Evolutionary conservation across 1,140 invertebrate genomes (phyloP).

Genomic region (Eriocheir sinensis): DNA sequence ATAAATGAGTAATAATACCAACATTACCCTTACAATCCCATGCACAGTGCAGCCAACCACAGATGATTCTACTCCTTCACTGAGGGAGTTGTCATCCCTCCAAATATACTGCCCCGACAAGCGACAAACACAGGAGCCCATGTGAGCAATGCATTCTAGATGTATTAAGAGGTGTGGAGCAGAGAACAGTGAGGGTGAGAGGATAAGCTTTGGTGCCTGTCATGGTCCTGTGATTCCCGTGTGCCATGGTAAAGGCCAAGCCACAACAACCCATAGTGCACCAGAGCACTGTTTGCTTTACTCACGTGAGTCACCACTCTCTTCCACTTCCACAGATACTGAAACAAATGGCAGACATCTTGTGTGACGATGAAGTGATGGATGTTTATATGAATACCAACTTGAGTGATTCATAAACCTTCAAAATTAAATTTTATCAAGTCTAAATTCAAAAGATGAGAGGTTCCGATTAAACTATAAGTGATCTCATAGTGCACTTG

Average conservation of each 20-base stretch:
- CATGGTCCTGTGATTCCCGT: background rate
- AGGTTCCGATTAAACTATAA: no score
- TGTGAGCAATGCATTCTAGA: background rate
- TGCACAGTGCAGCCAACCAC: no score
- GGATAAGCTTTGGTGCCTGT: background rate
- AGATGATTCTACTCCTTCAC: no score
- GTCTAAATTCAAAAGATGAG: no score
- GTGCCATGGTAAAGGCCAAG: background rate
- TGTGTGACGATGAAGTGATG: conserved; percentile 36
- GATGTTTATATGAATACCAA: background rate
- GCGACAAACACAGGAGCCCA: conserved; percentile 6
- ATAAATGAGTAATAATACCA: no score
- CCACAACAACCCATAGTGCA: conserved; percentile 28
- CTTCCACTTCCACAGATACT: conserved; percentile 50
- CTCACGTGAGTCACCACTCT: conserved; percentile 59
- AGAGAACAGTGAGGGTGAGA: background rate
- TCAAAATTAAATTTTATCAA: no score
- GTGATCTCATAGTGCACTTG: no score
- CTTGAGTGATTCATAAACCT: background rate
- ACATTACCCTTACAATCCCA: no score
- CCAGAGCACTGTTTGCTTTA: conserved; percentile 26
- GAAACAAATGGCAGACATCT: conserved; percentile 56
- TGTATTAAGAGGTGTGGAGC: background rate
- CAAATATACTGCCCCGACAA: background rate
- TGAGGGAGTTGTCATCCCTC: background rate